phyloP scores from a whole-genome alignment of 1,140 invertebrate species.

The Physella acuta region DNA sequence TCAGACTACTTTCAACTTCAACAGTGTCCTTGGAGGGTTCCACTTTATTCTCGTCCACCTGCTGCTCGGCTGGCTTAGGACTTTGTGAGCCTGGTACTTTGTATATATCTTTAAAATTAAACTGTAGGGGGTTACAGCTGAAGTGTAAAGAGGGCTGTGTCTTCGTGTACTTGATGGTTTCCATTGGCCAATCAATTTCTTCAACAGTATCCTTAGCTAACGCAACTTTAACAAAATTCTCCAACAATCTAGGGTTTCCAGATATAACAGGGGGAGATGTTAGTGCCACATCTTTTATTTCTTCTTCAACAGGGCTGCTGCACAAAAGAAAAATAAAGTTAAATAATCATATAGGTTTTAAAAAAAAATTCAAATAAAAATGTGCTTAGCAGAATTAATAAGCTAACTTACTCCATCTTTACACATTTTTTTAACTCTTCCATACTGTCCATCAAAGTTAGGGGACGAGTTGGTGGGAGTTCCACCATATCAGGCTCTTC shows the following conservation, averaged over 20 bases:
- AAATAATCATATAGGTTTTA: no score
- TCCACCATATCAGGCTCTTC: constrained; percentile 18
- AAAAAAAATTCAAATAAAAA: no score
- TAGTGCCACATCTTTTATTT: no score
- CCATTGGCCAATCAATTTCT: constrained; percentile 48
- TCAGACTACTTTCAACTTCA: not conserved
- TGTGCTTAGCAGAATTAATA: no score
- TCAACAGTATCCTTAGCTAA: constrained; percentile 41
- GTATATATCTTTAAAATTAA: constrained; percentile 42
- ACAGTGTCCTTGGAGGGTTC: not conserved
- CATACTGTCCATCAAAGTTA: constrained; percentile 16
- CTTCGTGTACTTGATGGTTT: constrained; percentile 46
- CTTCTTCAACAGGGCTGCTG: no score
- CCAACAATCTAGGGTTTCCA: constrained; percentile 19
- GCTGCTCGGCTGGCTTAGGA: not conserved
- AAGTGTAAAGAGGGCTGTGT: constrained; percentile 37
- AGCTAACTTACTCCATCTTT: no score
- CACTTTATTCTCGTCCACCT: not conserved
- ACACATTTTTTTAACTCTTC: constrained; percentile 17
- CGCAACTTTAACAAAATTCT: constrained; percentile 40
- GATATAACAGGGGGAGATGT: not conserved
- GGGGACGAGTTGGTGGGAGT: not conserved
- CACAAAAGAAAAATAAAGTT: no score
- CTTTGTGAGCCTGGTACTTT: not conserved
- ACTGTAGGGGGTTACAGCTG: constrained; percentile 49